phyloP scores from a whole-genome alignment of 2,797 vertebrate species.

The Pyrocephalus nanus region DNA sequence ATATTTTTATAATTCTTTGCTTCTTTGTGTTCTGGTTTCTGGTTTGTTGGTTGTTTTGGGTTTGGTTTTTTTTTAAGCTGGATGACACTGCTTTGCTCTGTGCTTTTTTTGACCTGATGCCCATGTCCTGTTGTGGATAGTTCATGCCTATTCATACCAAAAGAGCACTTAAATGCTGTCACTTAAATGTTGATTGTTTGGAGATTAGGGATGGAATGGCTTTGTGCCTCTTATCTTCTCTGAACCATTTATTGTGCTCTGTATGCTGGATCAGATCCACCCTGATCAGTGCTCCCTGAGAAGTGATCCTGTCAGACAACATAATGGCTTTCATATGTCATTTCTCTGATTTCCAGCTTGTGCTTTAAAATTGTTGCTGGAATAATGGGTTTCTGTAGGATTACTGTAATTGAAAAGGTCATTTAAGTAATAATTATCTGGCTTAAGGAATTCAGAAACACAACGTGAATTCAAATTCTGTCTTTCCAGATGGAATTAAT shows the following conservation, averaged over 20 bases:
- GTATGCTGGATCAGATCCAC: slow-evolving; percentile 8
- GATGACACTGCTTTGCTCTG: neutral
- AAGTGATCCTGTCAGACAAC: slow-evolving; percentile 16
- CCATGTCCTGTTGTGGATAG: neutral
- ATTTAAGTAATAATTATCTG: slow-evolving; percentile 10
- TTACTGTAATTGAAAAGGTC: slow-evolving; percentile 43
- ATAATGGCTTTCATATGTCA: slow-evolving; percentile 10
- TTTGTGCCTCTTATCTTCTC: slow-evolving; percentile 50
- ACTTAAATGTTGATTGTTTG: slow-evolving; percentile 33
- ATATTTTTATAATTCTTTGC: neutral
- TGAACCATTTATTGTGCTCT: slow-evolving; percentile 18
- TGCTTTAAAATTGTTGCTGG: slow-evolving; percentile 6
- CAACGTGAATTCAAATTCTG: neutral
- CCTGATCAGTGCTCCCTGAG: neutral
- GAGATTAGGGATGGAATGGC: slow-evolving; percentile 48
- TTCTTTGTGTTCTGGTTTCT: neutral
- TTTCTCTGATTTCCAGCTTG: neutral
- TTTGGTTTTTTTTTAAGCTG: neutral
- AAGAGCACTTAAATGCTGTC: slow-evolving; percentile 39
- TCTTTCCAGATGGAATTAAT: neutral
- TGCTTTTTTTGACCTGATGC: neutral
- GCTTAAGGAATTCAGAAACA: neutral
- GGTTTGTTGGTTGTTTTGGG: neutral
- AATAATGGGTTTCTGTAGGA: slow-evolving; percentile 17
- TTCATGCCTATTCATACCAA: neutral